Evolutionary conservation across 1,140 invertebrate genomes (phyloP).

Genomic region (Panulirus ornatus): DNA sequence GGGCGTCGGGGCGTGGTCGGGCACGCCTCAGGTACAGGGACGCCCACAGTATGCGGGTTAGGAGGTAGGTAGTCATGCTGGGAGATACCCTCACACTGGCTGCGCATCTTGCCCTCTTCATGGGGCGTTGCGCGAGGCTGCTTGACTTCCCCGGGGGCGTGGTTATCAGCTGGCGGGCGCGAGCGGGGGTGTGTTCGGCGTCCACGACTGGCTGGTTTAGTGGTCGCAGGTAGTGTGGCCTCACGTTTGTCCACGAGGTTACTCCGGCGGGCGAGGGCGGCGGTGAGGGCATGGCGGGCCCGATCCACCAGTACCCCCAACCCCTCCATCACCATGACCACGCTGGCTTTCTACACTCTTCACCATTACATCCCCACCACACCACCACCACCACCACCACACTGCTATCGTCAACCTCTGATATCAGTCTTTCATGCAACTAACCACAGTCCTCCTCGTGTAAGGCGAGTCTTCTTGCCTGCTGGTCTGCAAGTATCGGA

Average conservation of each 20-base stretch:
- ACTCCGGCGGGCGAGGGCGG: slow-evolving; percentile 21
- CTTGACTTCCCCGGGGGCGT: not conserved
- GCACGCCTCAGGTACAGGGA: slow-evolving; percentile 25
- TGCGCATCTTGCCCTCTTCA: slow-evolving; percentile 1
- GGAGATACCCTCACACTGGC: slow-evolving; percentile 29
- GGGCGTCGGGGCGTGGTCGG: not conserved
- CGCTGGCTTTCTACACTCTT: not conserved
- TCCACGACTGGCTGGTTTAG: not conserved
- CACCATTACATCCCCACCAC: not conserved
- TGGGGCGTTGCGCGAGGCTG: not conserved
- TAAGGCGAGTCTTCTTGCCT: too few species aligned
- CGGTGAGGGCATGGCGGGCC: slow-evolving; percentile 7
- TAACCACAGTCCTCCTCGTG: too few species aligned
- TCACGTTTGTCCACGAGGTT: slow-evolving; percentile 21
- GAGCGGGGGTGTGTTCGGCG: not conserved
- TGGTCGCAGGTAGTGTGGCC: slow-evolving; percentile 11
- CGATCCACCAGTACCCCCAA: slow-evolving; percentile 16
- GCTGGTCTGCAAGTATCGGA: too few species aligned
- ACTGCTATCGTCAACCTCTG: too few species aligned
- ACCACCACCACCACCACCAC: not conserved
- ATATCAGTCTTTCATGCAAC: too few species aligned
- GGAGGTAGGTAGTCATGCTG: slow-evolving; percentile 31
- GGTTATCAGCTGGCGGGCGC: not conserved
- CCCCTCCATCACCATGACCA: slow-evolving; percentile 23
- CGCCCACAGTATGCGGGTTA: slow-evolving; percentile 37